Percentiles rank a stretch among this genome's conserved stretches.
These are phyloP conservation scores for Casuarius casuarius DNA, from an alignment of 2,113 vertebrate genomes.

Conservation along the genomic window DNA sequence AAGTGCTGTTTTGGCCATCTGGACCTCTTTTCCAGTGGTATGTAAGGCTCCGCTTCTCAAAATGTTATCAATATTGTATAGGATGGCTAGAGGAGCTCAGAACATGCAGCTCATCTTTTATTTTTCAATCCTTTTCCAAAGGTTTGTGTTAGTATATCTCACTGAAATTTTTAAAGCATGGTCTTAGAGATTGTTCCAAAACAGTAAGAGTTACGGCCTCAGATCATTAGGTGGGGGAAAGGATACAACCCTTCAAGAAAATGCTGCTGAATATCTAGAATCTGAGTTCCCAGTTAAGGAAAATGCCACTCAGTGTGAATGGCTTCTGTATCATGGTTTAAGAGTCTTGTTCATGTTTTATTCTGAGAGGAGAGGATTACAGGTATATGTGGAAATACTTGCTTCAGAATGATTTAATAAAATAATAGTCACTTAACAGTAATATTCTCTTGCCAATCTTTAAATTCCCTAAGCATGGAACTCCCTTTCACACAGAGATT, in stretches of 20 bases:
- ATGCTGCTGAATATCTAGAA: background rate
- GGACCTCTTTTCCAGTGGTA: background rate
- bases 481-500: background rate
- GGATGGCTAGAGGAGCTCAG: background rate
- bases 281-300: background rate
- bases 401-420: background rate
- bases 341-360: background rate
- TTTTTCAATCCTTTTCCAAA: background rate
- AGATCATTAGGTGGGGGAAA: background rate
- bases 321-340: background rate
- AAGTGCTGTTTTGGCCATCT: background rate
- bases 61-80: background rate
- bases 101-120: background rate
- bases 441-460: background rate
- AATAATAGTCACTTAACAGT: background rate
- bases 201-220: background rate
- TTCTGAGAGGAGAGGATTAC: background rate
- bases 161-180: too few species aligned
- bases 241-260: background rate
- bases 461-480: background rate
- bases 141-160: background rate
- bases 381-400: background rate
- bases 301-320: background rate
- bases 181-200: background rate
- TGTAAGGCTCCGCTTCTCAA: background rate